Evolutionary conservation across 2,888 invertebrate genomes (phyloP).

Genomic region (Brachycybe producta): DNA sequence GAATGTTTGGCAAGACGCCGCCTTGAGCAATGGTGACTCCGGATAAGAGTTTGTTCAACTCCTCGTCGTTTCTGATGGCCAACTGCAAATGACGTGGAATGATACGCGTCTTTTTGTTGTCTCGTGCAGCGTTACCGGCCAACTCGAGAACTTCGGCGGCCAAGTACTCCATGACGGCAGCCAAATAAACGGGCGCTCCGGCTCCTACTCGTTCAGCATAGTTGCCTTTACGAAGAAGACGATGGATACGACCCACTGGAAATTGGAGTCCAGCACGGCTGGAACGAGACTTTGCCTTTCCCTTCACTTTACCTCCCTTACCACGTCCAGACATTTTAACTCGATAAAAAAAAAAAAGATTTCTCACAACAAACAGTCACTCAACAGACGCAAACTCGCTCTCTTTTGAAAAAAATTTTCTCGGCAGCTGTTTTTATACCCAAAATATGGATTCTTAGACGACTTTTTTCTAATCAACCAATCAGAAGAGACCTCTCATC

Average conservation of each 20-base stretch:
- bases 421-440: no score
- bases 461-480: no score
- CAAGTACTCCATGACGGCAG: conserved; percentile 46
- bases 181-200: conserved; percentile 32
- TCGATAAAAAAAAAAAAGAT: no score
- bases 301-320: conserved; percentile 38
- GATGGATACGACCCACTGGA: conserved; percentile 30
- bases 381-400: no score
- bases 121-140: conserved; percentile 47
- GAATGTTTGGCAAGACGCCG: conserved; percentile 69
- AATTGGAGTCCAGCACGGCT: conserved; percentile 30
- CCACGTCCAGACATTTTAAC: conserved; percentile 39
- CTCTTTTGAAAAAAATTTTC: no score
- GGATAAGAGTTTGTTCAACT: conserved; percentile 58
- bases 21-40: conserved; percentile 69
- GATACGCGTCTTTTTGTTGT: conserved; percentile 56
- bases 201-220: conserved; percentile 38
- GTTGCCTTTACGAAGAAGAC: conserved; percentile 30
- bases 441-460: no score
- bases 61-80: conserved; percentile 69
- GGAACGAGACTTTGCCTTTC: conserved; percentile 39
- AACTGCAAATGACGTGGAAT: conserved; percentile 65
- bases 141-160: conserved; percentile 54
- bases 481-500: no score
- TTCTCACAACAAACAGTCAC: no score